Conservation (phyloP, 2,888 invertebrate species). For the Cephus runcator region DNA sequence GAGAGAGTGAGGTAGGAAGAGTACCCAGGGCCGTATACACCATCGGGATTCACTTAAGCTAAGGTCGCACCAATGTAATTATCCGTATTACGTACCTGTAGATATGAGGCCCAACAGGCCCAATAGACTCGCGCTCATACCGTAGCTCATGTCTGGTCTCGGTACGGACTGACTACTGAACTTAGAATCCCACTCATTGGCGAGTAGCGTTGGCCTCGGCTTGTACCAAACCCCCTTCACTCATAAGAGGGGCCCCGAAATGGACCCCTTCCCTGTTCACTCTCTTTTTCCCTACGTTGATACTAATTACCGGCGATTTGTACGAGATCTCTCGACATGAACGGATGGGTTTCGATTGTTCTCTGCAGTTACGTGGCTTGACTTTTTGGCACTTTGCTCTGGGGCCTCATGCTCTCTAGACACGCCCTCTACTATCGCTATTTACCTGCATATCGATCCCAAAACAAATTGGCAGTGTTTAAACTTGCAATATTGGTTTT, state of each 20-base stretch:
- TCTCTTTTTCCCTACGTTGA: background rate
- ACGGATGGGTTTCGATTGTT: background rate
- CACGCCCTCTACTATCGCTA: background rate
- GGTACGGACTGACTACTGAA: constrained; percentile 59
- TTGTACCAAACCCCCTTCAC: constrained; percentile 31
- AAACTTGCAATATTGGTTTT: background rate
- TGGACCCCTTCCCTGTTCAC: background rate
- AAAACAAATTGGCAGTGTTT: background rate
- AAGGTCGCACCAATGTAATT: background rate
- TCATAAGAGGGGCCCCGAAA: constrained; percentile 19
- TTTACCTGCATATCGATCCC: background rate
- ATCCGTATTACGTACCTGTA: constrained; percentile 46
- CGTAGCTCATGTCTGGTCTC: constrained; percentile 43
- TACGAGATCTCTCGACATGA: background rate
- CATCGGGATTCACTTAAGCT: constrained; percentile 1
- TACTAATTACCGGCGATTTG: background rate
- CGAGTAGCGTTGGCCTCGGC: constrained; percentile 18
- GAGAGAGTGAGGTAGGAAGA: background rate
- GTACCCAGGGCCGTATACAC: background rate
- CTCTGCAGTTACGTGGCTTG: background rate
- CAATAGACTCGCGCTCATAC: constrained; percentile 43
- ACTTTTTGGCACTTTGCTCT: background rate
- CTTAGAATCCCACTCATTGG: constrained; percentile 40
- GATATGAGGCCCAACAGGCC: constrained; percentile 51
- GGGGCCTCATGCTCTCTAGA: background rate